These are phyloP conservation scores for Heterotis niloticus DNA, from an alignment of 2,113 vertebrate genomes.

Conservation along the genomic window DNA sequence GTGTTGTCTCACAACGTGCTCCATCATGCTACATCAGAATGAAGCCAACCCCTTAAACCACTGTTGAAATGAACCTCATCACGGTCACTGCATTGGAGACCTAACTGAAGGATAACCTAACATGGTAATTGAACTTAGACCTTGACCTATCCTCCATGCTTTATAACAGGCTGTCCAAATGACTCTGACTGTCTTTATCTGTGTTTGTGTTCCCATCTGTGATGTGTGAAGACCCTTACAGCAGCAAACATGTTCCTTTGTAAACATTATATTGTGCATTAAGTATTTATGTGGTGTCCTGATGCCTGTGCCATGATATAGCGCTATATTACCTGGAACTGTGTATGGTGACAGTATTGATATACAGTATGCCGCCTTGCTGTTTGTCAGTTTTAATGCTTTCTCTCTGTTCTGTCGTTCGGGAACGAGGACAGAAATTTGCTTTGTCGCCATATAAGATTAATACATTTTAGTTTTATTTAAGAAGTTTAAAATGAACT, in stretches of 20 bases:
- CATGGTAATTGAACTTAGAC: not conserved
- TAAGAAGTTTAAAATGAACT: not conserved
- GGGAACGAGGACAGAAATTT: too few species aligned
- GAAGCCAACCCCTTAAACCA: slow-evolving; percentile 1
- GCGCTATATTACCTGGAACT: not conserved
- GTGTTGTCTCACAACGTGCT: not conserved
- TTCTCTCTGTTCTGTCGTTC: too few species aligned
- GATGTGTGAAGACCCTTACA: not conserved
- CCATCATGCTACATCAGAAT: slow-evolving; percentile 10
- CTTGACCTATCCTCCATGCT: slow-evolving; percentile 10
- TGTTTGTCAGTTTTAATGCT: too few species aligned
- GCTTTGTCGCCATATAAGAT: not conserved
- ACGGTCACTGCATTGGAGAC: not conserved
- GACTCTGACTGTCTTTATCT: slow-evolving; percentile 53
- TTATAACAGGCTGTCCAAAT: slow-evolving; percentile 66
- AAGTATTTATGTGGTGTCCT: not conserved
- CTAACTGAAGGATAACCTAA: not conserved
- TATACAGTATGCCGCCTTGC: too few species aligned
- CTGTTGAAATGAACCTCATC: slow-evolving; percentile 1
- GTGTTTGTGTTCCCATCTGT: slow-evolving; percentile 39
- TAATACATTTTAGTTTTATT: not conserved
- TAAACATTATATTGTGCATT: not conserved
- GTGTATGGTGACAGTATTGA: slow-evolving; percentile 12
- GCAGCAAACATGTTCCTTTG: not conserved
- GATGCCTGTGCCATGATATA: not conserved